Base-by-base conservation (phyloP, 2,113 vertebrate species). In the Antechinus stuartii region DNA sequence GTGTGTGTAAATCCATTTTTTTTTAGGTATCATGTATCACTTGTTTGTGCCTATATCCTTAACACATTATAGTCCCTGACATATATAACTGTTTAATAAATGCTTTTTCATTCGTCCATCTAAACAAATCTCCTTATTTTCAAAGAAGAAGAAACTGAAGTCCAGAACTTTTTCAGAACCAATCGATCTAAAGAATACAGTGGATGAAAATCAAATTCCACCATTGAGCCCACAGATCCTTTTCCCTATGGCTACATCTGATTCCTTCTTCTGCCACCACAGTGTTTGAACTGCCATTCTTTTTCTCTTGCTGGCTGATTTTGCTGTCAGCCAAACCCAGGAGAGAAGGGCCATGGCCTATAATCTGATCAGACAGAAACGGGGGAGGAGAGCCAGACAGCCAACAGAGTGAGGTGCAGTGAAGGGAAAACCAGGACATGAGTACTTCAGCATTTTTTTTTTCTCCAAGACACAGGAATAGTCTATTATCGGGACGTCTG, bases 391-490 rank as follows among this genome's bases (percentile, higher is more conserved):
- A 52, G 23, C 90, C 50, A 1, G 68, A 84, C 68, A 84, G 68
- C n/a, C 68, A 16, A 50, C 46, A 8, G 30, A 26, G 89, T 22
- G 84, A 90, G 16, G 24, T 49, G 90, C 27, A 54, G 4, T 12
- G 24, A 49, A 14, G 55, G 0, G 46, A 6, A 94, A 84, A 0
- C 6, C 25, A 90, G 89, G 26, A 52, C 90, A 90, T 50, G 46
- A 90, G 46, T 19, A 47, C 0, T 7, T 25, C 1, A 91, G 91
- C 0, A 8, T 94, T 19, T 14, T 90, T 55, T 55, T 35, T 0
- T 0, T 19, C 23, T 94, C n/a, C 68, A 91, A 93, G 95, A 90
- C 8, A 19, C 46, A 0, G 54, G 91, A 93, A 94, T 54, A 0
- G 55, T 3, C 10, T 54, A 0, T 26, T 90, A 46, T 68, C 12